phyloP scores from a whole-genome alignment of 53 echinoderm and acorn worm species.

The Echinometra lucunter region DNA sequence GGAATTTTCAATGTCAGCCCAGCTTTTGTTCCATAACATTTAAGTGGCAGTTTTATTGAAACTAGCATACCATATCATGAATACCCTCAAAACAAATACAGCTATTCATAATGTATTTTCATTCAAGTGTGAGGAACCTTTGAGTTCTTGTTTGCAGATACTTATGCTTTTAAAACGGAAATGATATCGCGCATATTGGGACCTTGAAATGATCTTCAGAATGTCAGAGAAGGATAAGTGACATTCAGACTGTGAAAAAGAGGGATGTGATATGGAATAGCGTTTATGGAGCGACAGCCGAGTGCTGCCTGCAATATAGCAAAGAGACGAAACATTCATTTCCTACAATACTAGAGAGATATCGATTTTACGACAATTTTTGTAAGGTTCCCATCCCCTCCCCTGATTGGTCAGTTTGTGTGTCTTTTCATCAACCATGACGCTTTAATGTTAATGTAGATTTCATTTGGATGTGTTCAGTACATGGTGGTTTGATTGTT shows the following conservation, averaged over 20 bases:
- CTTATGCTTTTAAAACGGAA: no score
- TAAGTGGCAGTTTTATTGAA: neutral
- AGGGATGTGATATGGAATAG: neutral
- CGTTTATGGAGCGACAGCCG: neutral
- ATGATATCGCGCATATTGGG: no score
- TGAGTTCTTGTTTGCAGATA: neutral
- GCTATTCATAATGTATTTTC: neutral
- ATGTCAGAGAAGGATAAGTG: no score
- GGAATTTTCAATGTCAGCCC: neutral
- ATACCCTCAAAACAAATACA: neutral
- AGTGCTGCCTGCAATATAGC: neutral
- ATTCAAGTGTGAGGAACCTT: neutral
- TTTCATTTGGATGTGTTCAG: neutral
- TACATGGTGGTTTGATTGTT: neutral
- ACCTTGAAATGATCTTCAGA: no score
- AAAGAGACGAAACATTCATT: neutral
- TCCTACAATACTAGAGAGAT: neutral
- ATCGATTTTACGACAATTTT: neutral
- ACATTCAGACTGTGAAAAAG: no score
- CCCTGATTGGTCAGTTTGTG: neutral
- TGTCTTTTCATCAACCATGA: no score
- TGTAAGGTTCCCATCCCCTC: neutral
- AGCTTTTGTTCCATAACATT: neutral
- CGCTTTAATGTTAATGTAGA: neutral
- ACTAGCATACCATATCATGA: neutral